Base-by-base conservation (phyloP, 1,140 invertebrate genomes). In the Muscidifurax raptorellus region DNA sequence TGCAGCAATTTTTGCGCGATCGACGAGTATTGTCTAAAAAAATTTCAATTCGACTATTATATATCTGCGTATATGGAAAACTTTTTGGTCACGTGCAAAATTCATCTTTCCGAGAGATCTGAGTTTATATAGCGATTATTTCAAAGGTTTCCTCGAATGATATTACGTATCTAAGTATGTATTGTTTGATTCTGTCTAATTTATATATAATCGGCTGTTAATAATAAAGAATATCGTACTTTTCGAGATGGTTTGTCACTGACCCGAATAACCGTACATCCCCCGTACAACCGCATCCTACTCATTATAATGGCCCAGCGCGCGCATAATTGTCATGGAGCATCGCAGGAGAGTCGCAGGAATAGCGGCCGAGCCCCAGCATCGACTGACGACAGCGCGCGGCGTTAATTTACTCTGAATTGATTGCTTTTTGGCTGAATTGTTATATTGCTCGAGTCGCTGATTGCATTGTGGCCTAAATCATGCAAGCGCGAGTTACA, bases 191-290 rank as follows among this genome's bases (percentile, higher is more conserved):
- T 64, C 30, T 77, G 59, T 84, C 76, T 80, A 79, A 84, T 75
- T 80, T 66, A 80, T 47, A 75, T 80, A 67, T 66, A 84, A 84
- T 80, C 40, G 64, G 47, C 52, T 80, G 83, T 80, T 84, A 72
- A 84, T 83, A 78, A 83, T 84, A 84, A 84, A 80, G 44, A 84
- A 80, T 75, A 84, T 84, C 78, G 52, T 84, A 84, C 76, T 84
- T 84, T 84, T 80, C 25, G 25, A 71, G 77, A 79, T 52, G 25
- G 2, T 84, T 44, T 79, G 74, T 84, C 69, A 79, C 72, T 79
- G 7, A 32, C 28, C 18, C 3, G 40, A 22, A n/a, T n/a, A 47
- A 47, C 15, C 12, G 44, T 47, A 47, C 30, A 74, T 36, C n/a
- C 32, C 36, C 72, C 25, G 2, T 27, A 5, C 32, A 40, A 40